These are phyloP conservation scores for Sphyrna mokarran DNA, from an alignment of 2,113 vertebrate species.

Conservation along the genomic window DNA sequence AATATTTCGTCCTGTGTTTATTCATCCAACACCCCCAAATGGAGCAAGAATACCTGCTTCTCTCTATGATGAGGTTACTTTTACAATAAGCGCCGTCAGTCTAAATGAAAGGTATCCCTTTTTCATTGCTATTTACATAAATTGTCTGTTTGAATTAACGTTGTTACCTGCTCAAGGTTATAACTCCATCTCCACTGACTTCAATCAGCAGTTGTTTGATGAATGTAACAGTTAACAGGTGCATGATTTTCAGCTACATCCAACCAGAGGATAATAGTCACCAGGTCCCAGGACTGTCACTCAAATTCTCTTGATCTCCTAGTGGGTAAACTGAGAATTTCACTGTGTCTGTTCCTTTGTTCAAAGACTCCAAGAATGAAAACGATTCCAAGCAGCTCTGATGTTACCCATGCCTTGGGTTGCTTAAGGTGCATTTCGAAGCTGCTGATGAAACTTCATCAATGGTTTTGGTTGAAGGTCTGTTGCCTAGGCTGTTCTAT, in stretches of 20 bases:
- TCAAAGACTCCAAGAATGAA: neutral
- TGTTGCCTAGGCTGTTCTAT: neutral
- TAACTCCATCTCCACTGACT: neutral
- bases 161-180: neutral
- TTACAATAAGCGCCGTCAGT: constrained; percentile 33
- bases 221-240: neutral
- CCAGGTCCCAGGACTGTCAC: neutral
- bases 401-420: neutral
- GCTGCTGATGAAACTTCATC: neutral
- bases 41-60: neutral
- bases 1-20: constrained; percentile 1
- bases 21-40: constrained; percentile 30
- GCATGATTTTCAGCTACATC: neutral
- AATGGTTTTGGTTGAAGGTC: neutral
- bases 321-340: neutral
- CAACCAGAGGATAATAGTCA: neutral
- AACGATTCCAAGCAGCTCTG: neutral
- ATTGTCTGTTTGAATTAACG: neutral
- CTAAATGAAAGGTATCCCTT: constrained; percentile 19
- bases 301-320: neutral
- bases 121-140: neutral
- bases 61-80: constrained; percentile 5
- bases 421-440: neutral
- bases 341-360: neutral
- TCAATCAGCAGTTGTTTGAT: neutral